Evolutionary conservation across 2,797 vertebrate species (phyloP).

Genomic region (Sarcoramphus papa): DNA sequence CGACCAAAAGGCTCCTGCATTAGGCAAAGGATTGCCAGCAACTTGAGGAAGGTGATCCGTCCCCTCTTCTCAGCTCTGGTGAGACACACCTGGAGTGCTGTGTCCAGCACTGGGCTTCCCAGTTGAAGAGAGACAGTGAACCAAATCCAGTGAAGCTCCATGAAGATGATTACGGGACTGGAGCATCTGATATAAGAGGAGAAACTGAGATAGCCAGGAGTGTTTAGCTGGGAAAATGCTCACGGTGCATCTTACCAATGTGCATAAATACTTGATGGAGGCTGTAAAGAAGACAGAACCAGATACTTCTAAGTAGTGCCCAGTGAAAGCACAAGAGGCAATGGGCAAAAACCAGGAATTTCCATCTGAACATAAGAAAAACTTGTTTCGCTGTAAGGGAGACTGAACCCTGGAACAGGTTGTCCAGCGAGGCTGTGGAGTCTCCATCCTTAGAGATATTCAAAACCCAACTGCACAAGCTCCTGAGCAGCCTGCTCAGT

Average conservation of each 20-base stretch:
- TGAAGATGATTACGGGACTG: background rate
- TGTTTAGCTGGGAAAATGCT: background rate
- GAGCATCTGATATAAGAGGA: rapidly evolving
- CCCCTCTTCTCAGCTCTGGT: background rate
- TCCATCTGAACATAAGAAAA: background rate
- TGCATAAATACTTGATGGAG: background rate
- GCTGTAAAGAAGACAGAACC: background rate
- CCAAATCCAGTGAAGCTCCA: background rate
- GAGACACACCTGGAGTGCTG: background rate
- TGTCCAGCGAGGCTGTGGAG: background rate
- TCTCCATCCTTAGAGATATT: background rate
- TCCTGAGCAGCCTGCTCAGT: background rate
- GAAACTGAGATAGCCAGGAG: background rate
- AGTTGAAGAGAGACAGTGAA: background rate
- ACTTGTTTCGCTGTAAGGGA: background rate
- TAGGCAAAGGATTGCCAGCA: background rate
- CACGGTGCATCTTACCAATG: background rate
- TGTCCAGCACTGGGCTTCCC: background rate
- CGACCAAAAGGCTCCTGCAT: background rate
- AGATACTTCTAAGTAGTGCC: background rate
- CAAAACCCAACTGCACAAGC: background rate
- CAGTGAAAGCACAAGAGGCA: background rate
- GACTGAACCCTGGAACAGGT: background rate
- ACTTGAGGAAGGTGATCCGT: background rate
- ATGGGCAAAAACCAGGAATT: background rate